Conservation (phyloP, 2,797 vertebrate species). For the Lepus townsendii region DNA sequence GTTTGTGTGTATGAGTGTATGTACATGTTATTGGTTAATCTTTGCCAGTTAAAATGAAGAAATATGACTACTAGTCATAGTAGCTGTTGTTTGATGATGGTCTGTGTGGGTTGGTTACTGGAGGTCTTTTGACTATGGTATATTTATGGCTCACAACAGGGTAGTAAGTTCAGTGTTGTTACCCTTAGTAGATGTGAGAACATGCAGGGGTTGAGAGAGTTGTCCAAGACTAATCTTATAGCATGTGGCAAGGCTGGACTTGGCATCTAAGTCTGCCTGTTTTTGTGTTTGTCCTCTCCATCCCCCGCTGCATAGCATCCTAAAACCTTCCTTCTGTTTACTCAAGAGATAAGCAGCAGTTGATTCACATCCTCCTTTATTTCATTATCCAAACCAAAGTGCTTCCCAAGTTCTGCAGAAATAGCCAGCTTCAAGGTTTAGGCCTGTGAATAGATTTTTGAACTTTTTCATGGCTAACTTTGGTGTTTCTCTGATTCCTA, state of each 20-base stretch:
- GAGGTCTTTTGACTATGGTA: background rate
- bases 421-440: slow-evolving; percentile 26
- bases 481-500: slow-evolving; percentile 17
- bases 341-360: background rate
- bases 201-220: background rate
- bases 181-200: background rate
- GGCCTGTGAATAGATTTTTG: background rate
- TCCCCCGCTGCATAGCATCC: background rate
- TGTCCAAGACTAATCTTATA: background rate
- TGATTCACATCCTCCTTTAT: background rate
- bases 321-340: slow-evolving; percentile 19
- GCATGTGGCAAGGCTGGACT: background rate
- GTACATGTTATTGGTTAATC: background rate
- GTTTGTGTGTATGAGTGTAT: background rate
- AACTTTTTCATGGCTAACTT: background rate
- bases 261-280: background rate
- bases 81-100: background rate
- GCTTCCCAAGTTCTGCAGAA: slow-evolving; percentile 7
- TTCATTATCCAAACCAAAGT: slow-evolving; percentile 2
- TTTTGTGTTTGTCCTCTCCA: background rate
- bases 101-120: background rate
- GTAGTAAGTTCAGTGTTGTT: background rate
- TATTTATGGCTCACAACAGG: background rate
- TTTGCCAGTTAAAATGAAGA: background rate
- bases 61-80: background rate